Percentiles rank a stretch among this genome's conserved stretches.
Evolutionary conservation across 1,140 invertebrate genomes (phyloP).

Genomic region (Zophobas morio): DNA sequence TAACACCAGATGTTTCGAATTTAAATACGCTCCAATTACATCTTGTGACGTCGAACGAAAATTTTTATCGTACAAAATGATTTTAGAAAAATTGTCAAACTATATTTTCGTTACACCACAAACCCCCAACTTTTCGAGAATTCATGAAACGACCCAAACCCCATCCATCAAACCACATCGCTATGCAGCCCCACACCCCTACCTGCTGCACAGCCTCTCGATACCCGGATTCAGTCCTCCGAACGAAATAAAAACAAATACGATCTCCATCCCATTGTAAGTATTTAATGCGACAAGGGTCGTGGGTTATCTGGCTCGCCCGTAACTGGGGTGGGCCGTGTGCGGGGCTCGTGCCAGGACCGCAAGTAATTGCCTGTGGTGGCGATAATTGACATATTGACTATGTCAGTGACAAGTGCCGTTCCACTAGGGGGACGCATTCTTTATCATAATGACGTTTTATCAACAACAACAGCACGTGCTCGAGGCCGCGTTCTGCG

Average conservation of each 20-base stretch:
- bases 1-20: no score
- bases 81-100: no score
- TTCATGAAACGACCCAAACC: no score
- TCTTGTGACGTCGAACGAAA: not conserved
- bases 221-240: not conserved
- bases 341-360: conserved; percentile 56
- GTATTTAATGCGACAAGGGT: conserved; percentile 41
- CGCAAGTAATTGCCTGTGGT: conserved; percentile 61
- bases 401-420: conserved; percentile 62
- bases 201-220: not conserved
- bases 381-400: conserved; percentile 65
- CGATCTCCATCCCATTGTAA: conserved; percentile 9
- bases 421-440: conserved; percentile 34
- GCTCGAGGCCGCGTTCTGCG: not conserved
- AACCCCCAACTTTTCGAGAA: no score
- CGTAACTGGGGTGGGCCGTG: conserved; percentile 44
- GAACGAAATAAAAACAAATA: conserved; percentile 26
- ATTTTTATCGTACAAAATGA: not conserved
- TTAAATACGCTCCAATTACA: not conserved
- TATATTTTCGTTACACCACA: no score
- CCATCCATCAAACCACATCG: no score
- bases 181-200: not conserved
- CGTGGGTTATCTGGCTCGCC: conserved; percentile 30
- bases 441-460: conserved; percentile 27
- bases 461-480: conserved; percentile 28